A percentile compares a stretch with the other conserved stretches of the same genome.
phyloP scores from a whole-genome alignment of 2,888 invertebrate genomes.

The Hermodice carunculata region DNA sequence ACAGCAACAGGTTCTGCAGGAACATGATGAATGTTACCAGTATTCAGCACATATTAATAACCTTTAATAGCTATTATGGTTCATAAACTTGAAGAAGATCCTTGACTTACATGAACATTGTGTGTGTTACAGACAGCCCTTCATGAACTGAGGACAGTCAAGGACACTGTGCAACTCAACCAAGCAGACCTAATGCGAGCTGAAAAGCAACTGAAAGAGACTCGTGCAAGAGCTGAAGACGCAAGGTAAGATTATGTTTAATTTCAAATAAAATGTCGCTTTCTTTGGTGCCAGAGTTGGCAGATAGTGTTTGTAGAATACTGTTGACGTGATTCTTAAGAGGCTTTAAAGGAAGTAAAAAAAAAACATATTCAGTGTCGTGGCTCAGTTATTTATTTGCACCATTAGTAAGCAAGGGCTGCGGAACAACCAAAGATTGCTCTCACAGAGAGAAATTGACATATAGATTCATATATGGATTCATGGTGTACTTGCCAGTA shows the following conservation, averaged over 20 bases:
- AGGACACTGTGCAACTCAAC: conserved; percentile 23
- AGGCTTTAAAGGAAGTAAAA: background rate
- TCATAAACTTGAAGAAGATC: no score
- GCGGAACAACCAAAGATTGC: background rate
- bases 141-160: conserved; percentile 12
- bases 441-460: background rate
- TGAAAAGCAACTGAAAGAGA: conserved; percentile 43
- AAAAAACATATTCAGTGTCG: background rate
- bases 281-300: no score
- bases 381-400: no score
- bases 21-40: no score
- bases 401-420: background rate
- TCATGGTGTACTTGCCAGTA: no score
- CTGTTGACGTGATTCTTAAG: no score
- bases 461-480: no score
- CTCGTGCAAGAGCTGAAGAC: conserved; percentile 57
- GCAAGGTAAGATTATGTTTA: conserved; percentile 50
- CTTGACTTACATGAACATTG: no score
- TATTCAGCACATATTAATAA: no score
- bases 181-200: conserved; percentile 34
- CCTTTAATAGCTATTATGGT: no score
- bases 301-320: no score
- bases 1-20: no score
- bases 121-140: conserved; percentile 6
- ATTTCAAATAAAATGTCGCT: background rate